phyloP scores from a whole-genome alignment of 2,888 invertebrate genomes.

The Drosophila cyrtoloma region DNA sequence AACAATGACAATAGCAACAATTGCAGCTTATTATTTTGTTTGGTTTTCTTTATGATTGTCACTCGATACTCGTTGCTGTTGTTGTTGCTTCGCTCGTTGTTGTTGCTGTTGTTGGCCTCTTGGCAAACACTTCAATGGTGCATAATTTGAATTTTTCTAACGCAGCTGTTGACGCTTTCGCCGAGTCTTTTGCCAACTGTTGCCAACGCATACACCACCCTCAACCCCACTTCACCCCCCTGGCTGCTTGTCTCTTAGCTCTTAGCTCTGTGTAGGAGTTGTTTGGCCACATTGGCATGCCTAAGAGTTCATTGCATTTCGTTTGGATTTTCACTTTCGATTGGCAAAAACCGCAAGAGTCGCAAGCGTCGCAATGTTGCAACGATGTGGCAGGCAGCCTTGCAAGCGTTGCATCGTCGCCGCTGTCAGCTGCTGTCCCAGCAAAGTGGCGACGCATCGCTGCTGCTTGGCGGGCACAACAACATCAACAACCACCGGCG shows the following conservation, averaged over 20 bases:
- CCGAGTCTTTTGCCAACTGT: conserved; percentile 28
- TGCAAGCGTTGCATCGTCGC: conserved; percentile 16
- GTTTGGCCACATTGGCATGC: conserved; percentile 56
- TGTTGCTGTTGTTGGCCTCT: conserved; percentile 37
- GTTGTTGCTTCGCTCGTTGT: conserved; percentile 21
- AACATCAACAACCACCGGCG: conserved; percentile 14
- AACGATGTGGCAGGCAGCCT: conserved; percentile 19
- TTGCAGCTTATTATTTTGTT: conserved; percentile 37
- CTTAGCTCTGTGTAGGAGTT: conserved; percentile 50
- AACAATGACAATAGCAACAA: conserved; percentile 12
- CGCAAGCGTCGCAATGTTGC: conserved; percentile 6
- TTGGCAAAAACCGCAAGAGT: conserved; percentile 60
- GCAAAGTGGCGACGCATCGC: conserved; percentile 31
- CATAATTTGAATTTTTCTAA: conserved; percentile 78
- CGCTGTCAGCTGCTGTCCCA: conserved; percentile 37
- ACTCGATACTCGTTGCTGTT: conserved; percentile 64
- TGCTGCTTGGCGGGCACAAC: conserved; percentile 17
- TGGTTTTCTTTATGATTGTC: conserved; percentile 63
- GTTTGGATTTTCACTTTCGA: conserved; percentile 71
- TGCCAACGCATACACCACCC: background rate
- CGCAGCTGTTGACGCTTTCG: conserved; percentile 67
- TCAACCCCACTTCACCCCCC: background rate
- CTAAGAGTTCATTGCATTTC: conserved; percentile 74
- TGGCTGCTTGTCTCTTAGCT: background rate
- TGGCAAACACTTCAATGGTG: conserved; percentile 71